Conservation (phyloP, 2,113 vertebrate genomes). For the Vimba vimba region DNA sequence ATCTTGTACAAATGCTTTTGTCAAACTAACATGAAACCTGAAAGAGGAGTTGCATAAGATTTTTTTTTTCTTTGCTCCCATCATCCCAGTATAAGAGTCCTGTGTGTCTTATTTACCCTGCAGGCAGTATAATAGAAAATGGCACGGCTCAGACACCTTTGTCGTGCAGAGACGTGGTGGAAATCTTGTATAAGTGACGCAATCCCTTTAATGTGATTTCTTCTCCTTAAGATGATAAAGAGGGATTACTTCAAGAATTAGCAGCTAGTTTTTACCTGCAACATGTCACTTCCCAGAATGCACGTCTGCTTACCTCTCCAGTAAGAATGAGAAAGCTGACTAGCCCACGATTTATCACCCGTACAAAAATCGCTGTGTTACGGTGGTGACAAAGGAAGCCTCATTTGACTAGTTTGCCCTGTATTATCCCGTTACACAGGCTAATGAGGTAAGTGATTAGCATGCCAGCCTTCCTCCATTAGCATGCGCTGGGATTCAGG, state of each 20-base stretch:
- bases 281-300: slow-evolving; percentile 25
- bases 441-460: slow-evolving; percentile 78
- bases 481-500: slow-evolving; percentile 57
- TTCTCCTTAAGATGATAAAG: slow-evolving; percentile 77
- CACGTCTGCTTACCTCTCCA: neutral
- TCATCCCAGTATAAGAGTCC: neutral
- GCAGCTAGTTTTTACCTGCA: slow-evolving; percentile 54
- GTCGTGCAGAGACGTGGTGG: slow-evolving; percentile 59
- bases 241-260: slow-evolving; percentile 79
- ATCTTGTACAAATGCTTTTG: neutral
- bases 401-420: slow-evolving; percentile 45
- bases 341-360: slow-evolving; percentile 43
- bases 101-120: neutral
- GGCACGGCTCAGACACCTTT: slow-evolving; percentile 22
- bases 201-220: slow-evolving; percentile 75
- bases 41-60: neutral
- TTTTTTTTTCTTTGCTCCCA: neutral
- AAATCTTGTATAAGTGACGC: slow-evolving; percentile 74
- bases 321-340: neutral
- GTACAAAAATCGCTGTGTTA: neutral
- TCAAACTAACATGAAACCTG: neutral
- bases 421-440: slow-evolving; percentile 66
- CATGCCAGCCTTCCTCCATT: slow-evolving; percentile 66
- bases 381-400: slow-evolving; percentile 44
- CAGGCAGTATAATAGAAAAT: slow-evolving; percentile 24